Percentiles rank a stretch among this genome's conserved stretches.
These are phyloP conservation scores for Lasiurus cinereus DNA, from an alignment of 2,113 vertebrate species.

Conservation along the genomic window DNA sequence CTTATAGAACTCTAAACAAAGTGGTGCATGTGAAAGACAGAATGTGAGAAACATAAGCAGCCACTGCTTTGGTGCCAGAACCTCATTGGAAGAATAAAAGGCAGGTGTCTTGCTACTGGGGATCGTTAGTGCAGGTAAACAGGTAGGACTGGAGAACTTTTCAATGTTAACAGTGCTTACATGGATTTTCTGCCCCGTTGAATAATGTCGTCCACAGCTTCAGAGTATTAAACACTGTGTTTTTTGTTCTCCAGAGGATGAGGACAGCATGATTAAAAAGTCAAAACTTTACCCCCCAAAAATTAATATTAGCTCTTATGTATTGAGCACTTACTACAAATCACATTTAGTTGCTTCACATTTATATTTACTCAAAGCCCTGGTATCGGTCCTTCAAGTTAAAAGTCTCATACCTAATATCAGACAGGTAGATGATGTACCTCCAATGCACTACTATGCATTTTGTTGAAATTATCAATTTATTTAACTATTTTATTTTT, in stretches of 20 bases:
- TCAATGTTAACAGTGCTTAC: conserved; percentile 18
- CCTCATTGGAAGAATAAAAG: neutral
- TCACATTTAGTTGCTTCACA: neutral
- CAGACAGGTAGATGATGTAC: neutral
- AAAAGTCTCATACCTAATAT: neutral
- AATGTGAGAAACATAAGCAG: neutral
- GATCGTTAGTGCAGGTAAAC: neutral
- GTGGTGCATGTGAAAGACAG: neutral
- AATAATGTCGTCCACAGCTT: conserved; percentile 31
- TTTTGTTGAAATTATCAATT: neutral
- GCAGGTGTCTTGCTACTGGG: neutral
- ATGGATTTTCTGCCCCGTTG: conserved; percentile 15
- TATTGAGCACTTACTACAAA: neutral
- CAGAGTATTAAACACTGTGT: neutral
- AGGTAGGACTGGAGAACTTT: neutral
- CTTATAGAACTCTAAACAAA: conserved; percentile 49
- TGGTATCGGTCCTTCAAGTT: neutral
- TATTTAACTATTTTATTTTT: conserved; percentile 13
- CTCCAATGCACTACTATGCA: neutral
- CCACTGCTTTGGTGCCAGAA: neutral
- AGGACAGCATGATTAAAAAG: conserved; percentile 20
- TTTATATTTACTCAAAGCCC: neutral
- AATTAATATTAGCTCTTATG: neutral
- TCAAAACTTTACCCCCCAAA: neutral
- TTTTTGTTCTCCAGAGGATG: conserved; percentile 8